A percentile compares a stretch with the other conserved stretches of the same genome.
phyloP scores from a whole-genome alignment of 53 echinoderm and acorn worm genomes.

The Astropecten irregularis region DNA sequence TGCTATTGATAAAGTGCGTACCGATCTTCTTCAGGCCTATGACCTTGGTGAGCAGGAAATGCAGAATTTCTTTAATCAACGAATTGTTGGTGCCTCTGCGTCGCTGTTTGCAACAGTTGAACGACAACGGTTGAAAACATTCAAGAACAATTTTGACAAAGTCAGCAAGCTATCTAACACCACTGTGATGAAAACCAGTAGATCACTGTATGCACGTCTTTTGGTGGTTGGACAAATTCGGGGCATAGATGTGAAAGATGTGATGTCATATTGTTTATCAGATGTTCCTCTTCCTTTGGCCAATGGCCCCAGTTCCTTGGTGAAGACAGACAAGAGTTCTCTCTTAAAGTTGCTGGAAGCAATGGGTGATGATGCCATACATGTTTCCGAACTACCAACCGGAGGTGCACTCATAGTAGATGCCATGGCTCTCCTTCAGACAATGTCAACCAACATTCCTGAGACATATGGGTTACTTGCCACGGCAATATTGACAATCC shows the following conservation, averaged over 20 bases:
- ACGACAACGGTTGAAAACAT: background rate
- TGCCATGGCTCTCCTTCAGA: conserved; percentile 55
- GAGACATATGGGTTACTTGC: conserved; percentile 23
- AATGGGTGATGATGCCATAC: too few species aligned
- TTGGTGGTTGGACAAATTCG: too few species aligned
- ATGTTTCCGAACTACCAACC: conserved; percentile 12
- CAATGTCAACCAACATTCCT: background rate
- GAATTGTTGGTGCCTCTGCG: conserved; percentile 8
- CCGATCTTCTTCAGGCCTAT: conserved; percentile 2
- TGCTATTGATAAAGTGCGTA: conserved; percentile 17
- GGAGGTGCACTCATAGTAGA: conserved; percentile 30
- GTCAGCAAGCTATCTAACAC: too few species aligned
- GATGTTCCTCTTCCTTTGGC: too few species aligned
- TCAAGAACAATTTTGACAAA: conserved; percentile 5
- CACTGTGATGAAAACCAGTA: too few species aligned
- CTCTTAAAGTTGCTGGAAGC: too few species aligned
- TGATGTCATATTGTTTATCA: too few species aligned
- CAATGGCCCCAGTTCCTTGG: too few species aligned
- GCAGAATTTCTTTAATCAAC: background rate
- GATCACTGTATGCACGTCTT: too few species aligned
- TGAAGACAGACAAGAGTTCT: too few species aligned
- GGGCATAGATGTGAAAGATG: too few species aligned
- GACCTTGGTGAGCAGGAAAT: conserved; percentile 7
- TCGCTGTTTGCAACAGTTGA: conserved; percentile 23
- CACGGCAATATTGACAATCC: background rate